These are phyloP conservation scores for Propsilocerus akamusi DNA, from an alignment of 1,140 invertebrate genomes.

Conservation along the genomic window DNA sequence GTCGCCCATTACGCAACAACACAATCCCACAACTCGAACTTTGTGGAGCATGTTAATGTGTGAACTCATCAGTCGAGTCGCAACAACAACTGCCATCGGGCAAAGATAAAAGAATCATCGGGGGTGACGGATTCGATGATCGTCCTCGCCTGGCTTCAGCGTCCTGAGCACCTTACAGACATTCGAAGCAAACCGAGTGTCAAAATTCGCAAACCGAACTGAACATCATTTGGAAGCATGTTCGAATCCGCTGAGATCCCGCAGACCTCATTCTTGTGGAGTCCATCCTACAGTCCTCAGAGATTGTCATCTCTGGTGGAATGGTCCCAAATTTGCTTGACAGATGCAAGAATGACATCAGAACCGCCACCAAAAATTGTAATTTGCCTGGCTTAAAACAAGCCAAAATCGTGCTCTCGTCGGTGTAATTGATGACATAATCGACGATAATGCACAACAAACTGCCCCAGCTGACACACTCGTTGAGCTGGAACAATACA, in stretches of 20 bases:
- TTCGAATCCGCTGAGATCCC: slow-evolving; percentile 22
- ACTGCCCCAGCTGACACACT: too few species aligned
- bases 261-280: slow-evolving; percentile 25
- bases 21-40: slow-evolving; percentile 19
- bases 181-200: slow-evolving; percentile 23
- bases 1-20: slow-evolving; percentile 24
- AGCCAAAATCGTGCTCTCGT: too few species aligned
- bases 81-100: slow-evolving; percentile 11
- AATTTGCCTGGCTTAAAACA: too few species aligned
- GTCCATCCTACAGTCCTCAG: slow-evolving; percentile 10
- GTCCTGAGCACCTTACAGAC: slow-evolving; percentile 15
- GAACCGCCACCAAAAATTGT: too few species aligned
- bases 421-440: too few species aligned
- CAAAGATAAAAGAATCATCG: slow-evolving; percentile 17
- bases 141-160: slow-evolving; percentile 20
- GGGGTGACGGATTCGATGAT: slow-evolving; percentile 23
- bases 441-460: too few species aligned
- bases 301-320: slow-evolving; percentile 14
- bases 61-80: slow-evolving; percentile 9
- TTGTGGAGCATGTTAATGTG: slow-evolving; percentile 16
- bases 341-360: too few species aligned
- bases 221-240: slow-evolving; percentile 20
- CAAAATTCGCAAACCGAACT: slow-evolving; percentile 15
- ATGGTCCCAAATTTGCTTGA: slow-evolving; percentile 15
- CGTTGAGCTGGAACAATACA: too few species aligned